Base-by-base conservation (phyloP, 2,113 vertebrate genomes). In the Apus apus region DNA sequence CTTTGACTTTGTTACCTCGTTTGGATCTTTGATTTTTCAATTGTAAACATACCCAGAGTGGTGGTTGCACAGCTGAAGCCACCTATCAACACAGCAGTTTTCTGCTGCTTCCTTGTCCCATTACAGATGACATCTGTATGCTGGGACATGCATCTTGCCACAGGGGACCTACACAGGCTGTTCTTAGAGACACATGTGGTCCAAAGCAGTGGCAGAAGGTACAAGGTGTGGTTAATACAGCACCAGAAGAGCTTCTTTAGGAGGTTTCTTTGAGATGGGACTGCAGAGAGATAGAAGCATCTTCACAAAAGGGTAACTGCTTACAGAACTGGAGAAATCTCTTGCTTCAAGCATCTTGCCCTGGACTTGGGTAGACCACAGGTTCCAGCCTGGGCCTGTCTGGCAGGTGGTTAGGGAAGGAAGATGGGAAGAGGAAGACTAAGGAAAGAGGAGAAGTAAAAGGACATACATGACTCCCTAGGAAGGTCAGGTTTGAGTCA, bases 301-400 rank as follows among this genome's bases (percentile, higher is more conserved):
- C 17, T 51, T 79, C 58, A 43, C 1, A 2, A 48, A 87, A 81
- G 17, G 17, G 32, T 65, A 87, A 73, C 60, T 88, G 10, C 40
- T 82, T 56, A 29, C 1, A 18, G 70, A 81, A 29, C 4, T 34
- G 26, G 51, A 92, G 36, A 74, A 93, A 38, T 17, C 9, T 38
- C 46, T 78, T 72, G 23, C 54, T 78, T 78, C 0, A 0, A 62
- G 79, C 36, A 64, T 38, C 36, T 77, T 1, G 0, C 8, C 5
- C 65, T 58, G 36, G 70, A 58, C 6, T 3, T 54, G n/a, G 5
- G 22, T 23, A 88, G 13, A n/a, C 15, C 22, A 19, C 43, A 51
- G 15, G 65, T 11, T 38, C 32, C 40, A 73, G 14, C 48, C 38
- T 74, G 11, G 27, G 46, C 11, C 40, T 87, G 10, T 58, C 85